Evolutionary conservation across 2,888 invertebrate genomes (phyloP), one percentile per base, ranked within the genome.

Genomic region (Troides oblongomaculatus): DNA sequence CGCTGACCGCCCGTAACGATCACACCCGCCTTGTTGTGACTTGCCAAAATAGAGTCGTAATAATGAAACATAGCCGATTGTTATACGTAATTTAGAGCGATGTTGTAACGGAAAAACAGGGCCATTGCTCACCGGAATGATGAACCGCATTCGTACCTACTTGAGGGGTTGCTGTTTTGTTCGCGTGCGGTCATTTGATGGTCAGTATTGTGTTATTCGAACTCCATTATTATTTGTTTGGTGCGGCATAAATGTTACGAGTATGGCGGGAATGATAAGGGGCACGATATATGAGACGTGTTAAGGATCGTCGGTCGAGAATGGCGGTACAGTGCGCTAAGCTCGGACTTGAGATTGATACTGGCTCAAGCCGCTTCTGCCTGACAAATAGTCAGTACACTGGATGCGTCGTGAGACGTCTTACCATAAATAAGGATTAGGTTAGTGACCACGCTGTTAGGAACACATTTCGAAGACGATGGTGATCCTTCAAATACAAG

Each of bases 361-460:
- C 86, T 78, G 83, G 80, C 79, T 76, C 76, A 78, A 79, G 78
- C 73, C 79, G 82, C 81, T 78, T 78, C 81, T 79, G 83, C 79
- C 82, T 91, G 91, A 92, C 87, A 88, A 92, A 92, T 92, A 85
- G 89, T 84, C 82, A 87, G 90, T 85, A 83, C 83, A 83, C 79
- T 79, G 81, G 86, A 89, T 90, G 90, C 91, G 86, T 89, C 86
- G 86, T 82, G 81, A 77, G 83, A 84, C 90, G 85, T 91, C 90
- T 91, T 90, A 88, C 93, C 87, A 93, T 93, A 93, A 93, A 93
- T 93, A 92, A 93, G 92, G 93, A 93, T 93, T 92, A 92, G 75
- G 81, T 71, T 77, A 72, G 82, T 86, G 88, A 90, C 90, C 91
- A 90, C 89, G 82, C 81, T 87, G 88, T 89, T 88, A 69, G 69